Base-by-base conservation (phyloP, 2,113 vertebrate species). In the Sterna hirundo region DNA sequence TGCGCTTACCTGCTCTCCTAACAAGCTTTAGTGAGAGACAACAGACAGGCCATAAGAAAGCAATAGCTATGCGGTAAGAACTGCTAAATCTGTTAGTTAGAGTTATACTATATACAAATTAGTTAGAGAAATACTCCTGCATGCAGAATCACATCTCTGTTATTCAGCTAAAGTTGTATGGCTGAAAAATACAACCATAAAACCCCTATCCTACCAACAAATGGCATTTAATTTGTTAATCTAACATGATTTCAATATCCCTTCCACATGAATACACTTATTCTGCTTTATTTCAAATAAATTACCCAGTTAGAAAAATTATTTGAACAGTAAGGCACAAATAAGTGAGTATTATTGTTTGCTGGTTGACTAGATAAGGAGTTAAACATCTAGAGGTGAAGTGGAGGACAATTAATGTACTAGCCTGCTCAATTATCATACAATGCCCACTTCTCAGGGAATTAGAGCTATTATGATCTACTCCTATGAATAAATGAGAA, bases 361-460 rank as follows among this genome's bases (percentile, higher is more conserved):
- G 86, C 95, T 97, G 93, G 94, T 95, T 96, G 95, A 95, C 96
- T 97, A 98, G 96, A 98, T 94, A 97, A 95, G 91, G 94, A 96
- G 95, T 98, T 97, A 96, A 97, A 93, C 69, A 98, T 97, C 97
- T 97, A 97, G 96, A 98, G 97, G 97, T 97, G 97, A 98, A 97
- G 97, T 96, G 95, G 96, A 97, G 96, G 96, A 97, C 98, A 97
- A 97, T 97, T 98, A 97, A 96, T 75, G 70, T 96, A 83, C 83
- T 77, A 93, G 83, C 77, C 96, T 94, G 83, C 85, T 97, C 96
- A 93, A 96, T 97, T 97, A 98, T 94, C 95, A 97, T 79, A 97
- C 97, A 98, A 96, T 96, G 97, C 94, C 97, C 96, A 97, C 94
- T 98, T 97, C 95, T 96, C 87, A 32, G 95, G 97, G 97, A 98